Conservation (phyloP, 2,113 vertebrate species). For the Gasterosteus aculeatus region DNA sequence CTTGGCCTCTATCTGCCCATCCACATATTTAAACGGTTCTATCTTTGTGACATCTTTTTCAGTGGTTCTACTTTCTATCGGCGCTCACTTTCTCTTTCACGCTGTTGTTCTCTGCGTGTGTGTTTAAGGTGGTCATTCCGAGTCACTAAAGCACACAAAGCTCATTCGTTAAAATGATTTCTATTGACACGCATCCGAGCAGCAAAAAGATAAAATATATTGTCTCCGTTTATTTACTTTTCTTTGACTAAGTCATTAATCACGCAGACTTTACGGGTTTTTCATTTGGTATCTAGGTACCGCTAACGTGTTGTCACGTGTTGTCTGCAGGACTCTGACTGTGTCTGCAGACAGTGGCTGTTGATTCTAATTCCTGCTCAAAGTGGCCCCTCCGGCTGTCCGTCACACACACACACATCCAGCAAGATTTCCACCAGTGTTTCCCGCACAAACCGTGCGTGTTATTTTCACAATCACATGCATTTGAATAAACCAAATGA, state of each 20-base stretch:
- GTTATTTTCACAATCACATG: slow-evolving; percentile 2
- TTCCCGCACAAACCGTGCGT: neutral
- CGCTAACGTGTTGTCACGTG: neutral
- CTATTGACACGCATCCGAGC: neutral
- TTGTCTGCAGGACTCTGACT: neutral
- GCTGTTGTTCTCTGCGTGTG: neutral
- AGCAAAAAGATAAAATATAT: neutral
- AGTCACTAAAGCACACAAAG: slow-evolving; percentile 1
- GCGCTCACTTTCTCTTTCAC: neutral
- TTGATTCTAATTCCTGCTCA: neutral
- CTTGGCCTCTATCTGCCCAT: neutral
- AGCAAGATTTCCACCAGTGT: neutral
- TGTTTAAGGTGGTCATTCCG: neutral
- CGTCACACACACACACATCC: neutral
- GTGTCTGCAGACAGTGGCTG: neutral
- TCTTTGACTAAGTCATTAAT: neutral
- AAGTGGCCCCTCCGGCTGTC: slow-evolving; percentile 3
- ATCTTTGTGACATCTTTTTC: neutral
- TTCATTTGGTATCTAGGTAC: neutral
- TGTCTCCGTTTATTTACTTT: neutral
- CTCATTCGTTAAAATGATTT: neutral
- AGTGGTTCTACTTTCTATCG: no score
- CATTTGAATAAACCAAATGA: neutral
- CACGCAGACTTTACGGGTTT: neutral
- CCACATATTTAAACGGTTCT: neutral